Base-by-base conservation (phyloP, 2,113 vertebrate genomes). In the Toxotes chatareus region DNA sequence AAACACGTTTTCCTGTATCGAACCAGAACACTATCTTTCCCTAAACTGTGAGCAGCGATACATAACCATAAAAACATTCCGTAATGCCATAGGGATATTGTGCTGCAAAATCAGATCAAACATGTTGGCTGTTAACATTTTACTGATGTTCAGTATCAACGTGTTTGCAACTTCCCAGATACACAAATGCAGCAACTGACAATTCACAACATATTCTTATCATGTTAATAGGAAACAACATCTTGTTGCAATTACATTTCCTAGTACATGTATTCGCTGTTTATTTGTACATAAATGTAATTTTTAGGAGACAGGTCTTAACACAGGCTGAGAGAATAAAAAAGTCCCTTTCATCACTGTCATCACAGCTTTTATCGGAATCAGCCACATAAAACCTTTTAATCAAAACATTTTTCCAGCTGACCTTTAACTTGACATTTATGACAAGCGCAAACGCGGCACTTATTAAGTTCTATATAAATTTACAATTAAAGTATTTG, bases 381-480 rank as follows among this genome's bases (percentile, higher is more conserved):
- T 77, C 34, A 64, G 73, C 23, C 67, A 38, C 40, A 61, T 77
- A 21, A 81, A 70, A 44, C 49, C 6, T 2, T 56, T 5, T 62
- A 44, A 61, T 69, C 19, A 76, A 76, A 76, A 68, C 62, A 44
- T 44, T 72, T 27, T n/a, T 83, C 60, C 44, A 42, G 23, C 56
- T 77, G 67, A 84, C 68, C 62, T 87, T 78, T 63, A 70, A 46
- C 46, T 46, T 60, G 31, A 73, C 68, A 81, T 73, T 77, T 73
- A 5, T 73, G 66, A 80, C 55, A 49, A 76, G 76, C 23, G 8
- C 34, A 14, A 63, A 27, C 19, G n/a, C 27, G 31, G 7, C 32
- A 16, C 59, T 56, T 40, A 9, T 17, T 14, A 49, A 49, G 16
- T 4, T 49, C 46, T 19, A 7, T 36, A 47, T 71, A 67, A 70